Percentiles rank a stretch among this genome's conserved stretches.
These are phyloP conservation scores for Phalacrocorax aristotelis DNA, from an alignment of 2,113 vertebrate genomes.

Conservation along the genomic window DNA sequence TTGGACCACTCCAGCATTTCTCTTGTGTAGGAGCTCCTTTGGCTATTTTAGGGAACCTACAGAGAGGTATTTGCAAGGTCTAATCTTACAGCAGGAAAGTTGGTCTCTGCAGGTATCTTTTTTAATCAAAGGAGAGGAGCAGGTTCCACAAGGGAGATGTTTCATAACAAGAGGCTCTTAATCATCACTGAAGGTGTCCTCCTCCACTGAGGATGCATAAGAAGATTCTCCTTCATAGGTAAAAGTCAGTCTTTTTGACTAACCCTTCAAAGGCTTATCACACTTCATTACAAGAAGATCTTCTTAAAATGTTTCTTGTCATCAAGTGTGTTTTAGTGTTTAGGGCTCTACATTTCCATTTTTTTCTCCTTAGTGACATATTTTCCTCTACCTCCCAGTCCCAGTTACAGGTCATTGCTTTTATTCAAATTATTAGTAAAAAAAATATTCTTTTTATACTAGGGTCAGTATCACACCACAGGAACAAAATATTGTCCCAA, in stretches of 20 bases:
- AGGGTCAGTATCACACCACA: not conserved
- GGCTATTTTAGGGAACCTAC: not conserved
- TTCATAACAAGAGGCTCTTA: not conserved
- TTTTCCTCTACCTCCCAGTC: not conserved
- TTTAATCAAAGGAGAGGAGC: not conserved
- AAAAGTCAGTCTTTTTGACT: not conserved
- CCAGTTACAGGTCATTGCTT: not conserved
- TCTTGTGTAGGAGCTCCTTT: not conserved
- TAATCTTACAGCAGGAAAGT: not conserved
- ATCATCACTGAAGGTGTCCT: not conserved
- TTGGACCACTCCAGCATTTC: not conserved
- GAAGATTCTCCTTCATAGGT: not conserved
- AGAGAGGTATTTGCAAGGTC: not conserved
- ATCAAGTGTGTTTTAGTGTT: not conserved
- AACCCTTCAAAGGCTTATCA: not conserved
- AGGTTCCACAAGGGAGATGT: not conserved
- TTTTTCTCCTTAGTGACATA: not conserved
- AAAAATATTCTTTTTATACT: not conserved
- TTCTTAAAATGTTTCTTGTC: not conserved
- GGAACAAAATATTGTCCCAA: not conserved
- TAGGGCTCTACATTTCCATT: not conserved
- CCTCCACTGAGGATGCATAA: not conserved
- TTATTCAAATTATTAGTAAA: not conserved
- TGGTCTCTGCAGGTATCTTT: not conserved
- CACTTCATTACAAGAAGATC: not conserved